A percentile compares a stretch with the other conserved stretches of the same genome.
Conservation (phyloP, 2,113 vertebrate genomes). For the Cheilinus undulatus region DNA sequence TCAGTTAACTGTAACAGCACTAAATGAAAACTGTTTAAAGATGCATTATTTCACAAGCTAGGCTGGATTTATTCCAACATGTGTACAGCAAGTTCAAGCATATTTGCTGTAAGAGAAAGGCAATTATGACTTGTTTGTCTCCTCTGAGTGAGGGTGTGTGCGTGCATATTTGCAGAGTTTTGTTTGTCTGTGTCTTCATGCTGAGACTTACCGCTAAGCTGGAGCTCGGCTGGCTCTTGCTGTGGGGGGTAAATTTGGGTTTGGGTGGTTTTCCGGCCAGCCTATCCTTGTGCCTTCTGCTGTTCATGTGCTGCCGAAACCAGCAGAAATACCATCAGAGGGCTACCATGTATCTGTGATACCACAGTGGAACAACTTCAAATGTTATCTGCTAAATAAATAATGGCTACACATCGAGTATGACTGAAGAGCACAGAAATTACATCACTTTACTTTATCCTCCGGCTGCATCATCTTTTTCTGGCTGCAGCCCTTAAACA, state of each 20-base stretch:
- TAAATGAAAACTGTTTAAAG: conserved; percentile 41
- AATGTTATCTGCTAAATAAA: conserved; percentile 66
- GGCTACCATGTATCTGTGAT: conserved; percentile 64
- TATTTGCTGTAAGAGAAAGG: conserved; percentile 42
- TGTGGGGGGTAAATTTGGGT: conserved; percentile 93
- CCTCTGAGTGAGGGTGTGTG: conserved; percentile 41
- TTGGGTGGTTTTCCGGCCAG: conserved; percentile 95
- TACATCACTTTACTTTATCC: conserved; percentile 47
- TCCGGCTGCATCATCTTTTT: conserved; percentile 13
- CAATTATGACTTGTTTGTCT: conserved; percentile 55
- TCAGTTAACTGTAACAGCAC: conserved; percentile 32
- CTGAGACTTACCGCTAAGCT: conserved; percentile 89
- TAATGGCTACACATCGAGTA: conserved; percentile 45
- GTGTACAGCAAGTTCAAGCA: conserved; percentile 32
- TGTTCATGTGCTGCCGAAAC: conserved; percentile 93
- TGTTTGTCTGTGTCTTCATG: conserved; percentile 47
- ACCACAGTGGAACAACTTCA: conserved; percentile 51
- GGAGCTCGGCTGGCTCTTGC: conserved; percentile 91
- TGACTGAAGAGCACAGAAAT: conserved; percentile 52
- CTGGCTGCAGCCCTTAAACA: conserved; percentile 41
- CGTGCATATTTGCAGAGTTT: conserved; percentile 33
- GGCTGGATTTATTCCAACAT: conserved; percentile 44
- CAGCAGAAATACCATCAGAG: conserved; percentile 54
- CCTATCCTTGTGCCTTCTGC: conserved; percentile 96
- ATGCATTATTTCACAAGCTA: conserved; percentile 49